These are phyloP conservation scores for Hydropsyche betteni DNA, from an alignment of 2,888 invertebrate species.

Conservation along the genomic window DNA sequence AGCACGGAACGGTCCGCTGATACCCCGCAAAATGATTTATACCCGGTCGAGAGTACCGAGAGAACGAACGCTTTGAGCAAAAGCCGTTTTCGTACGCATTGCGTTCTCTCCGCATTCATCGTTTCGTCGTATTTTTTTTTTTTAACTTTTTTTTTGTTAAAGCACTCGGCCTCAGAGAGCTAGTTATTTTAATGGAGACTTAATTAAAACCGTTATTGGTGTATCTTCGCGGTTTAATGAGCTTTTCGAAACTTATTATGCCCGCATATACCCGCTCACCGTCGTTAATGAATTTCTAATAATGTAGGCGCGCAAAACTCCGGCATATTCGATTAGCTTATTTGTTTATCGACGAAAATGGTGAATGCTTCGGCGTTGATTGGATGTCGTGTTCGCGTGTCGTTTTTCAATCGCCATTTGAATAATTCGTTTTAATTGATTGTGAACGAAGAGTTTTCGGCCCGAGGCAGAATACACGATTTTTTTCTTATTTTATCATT, in stretches of 20 bases:
- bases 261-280: too few relatives aligned
- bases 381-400: conserved; percentile 19
- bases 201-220: conserved; percentile 25
- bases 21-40: too few relatives aligned
- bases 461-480: background rate
- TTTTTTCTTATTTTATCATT: too few relatives aligned
- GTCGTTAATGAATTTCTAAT: conserved; percentile 17
- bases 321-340: conserved; percentile 9
- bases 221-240: conserved; percentile 16
- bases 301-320: background rate
- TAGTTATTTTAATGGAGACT: conserved; percentile 24
- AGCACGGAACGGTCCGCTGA: too few relatives aligned
- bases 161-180: too few relatives aligned
- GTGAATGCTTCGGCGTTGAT: conserved; percentile 18
- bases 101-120: too few relatives aligned
- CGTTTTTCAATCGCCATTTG: conserved; percentile 12
- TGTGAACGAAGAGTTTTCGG: conserved; percentile 1
- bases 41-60: too few relatives aligned
- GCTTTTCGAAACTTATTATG: conserved; percentile 19
- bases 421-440: conserved; percentile 30
- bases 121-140: too few relatives aligned
- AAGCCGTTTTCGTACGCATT: too few relatives aligned
- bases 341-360: conserved; percentile 23
- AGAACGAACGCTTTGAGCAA: too few relatives aligned
- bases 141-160: too few relatives aligned